phyloP scores from a whole-genome alignment of 2,888 invertebrate genomes.

The Nemotelus pantherinus region DNA sequence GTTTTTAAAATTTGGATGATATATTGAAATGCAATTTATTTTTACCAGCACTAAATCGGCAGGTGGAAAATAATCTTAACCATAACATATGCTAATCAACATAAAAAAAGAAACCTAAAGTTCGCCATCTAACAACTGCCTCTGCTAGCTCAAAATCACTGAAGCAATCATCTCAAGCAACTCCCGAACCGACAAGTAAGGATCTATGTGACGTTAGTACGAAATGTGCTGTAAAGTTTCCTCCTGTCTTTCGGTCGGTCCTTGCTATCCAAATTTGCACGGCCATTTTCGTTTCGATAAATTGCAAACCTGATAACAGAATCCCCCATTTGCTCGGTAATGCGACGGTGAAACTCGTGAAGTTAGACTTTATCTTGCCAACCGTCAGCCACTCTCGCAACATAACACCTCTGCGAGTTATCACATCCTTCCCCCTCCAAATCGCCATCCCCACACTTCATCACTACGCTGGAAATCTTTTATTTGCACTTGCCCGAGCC shows the following conservation, averaged over 20 bases:
- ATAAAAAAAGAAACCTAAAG: no score
- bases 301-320: conserved; percentile 43
- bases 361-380: conserved; percentile 31
- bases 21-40: no score
- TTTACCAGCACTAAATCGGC: no score
- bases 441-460: background rate
- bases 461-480: conserved; percentile 3
- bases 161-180: no score
- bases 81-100: no score
- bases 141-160: no score
- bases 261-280: conserved; percentile 36
- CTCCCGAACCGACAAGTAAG: no score
- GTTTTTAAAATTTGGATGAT: no score
- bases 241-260: background rate
- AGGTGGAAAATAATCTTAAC: no score
- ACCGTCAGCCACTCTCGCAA: conserved; percentile 26
- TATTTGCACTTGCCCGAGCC: conserved; percentile 34
- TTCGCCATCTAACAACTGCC: no score
- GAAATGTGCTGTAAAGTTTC: background rate
- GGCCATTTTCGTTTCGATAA: conserved; percentile 42
- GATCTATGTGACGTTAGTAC: background rate
- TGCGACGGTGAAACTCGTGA: conserved; percentile 18
- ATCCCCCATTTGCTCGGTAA: conserved; percentile 18
- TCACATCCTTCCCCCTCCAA: conserved; percentile 11
- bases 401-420: conserved; percentile 17